phyloP scores from a whole-genome alignment of 2,888 invertebrate species.

The Sialis lutaria region DNA sequence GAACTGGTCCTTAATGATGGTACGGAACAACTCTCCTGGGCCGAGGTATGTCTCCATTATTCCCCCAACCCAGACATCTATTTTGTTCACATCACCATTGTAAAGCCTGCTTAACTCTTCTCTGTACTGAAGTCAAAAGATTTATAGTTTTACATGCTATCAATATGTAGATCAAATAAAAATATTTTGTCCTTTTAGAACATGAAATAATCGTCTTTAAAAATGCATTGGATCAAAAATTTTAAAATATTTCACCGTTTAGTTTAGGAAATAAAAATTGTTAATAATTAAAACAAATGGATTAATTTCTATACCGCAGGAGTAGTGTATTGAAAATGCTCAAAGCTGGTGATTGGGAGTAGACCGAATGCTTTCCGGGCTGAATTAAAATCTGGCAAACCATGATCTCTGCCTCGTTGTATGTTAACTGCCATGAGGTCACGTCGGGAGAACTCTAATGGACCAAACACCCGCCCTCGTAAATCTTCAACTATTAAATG shows the following conservation, averaged over 20 bases:
- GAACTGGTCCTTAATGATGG: slow-evolving; percentile 36
- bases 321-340: slow-evolving; percentile 15
- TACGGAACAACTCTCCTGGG: slow-evolving; percentile 31
- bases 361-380: slow-evolving; percentile 31
- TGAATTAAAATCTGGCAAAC: slow-evolving; percentile 40
- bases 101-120: slow-evolving; percentile 19
- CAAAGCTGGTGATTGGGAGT: slow-evolving; percentile 13
- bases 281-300: no score
- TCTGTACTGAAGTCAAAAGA: slow-evolving; percentile 9
- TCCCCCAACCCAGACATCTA: slow-evolving; percentile 38
- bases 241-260: no score
- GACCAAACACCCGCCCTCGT: slow-evolving; percentile 35
- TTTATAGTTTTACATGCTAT: not conserved
- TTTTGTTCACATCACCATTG: slow-evolving; percentile 22
- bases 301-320: not conserved
- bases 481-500: slow-evolving; percentile 37
- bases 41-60: slow-evolving; percentile 31
- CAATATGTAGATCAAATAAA: no score
- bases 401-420: slow-evolving; percentile 36
- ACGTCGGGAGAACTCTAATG: slow-evolving; percentile 35
- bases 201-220: no score
- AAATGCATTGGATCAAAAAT: no score
- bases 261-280: no score
- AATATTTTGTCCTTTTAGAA: no score
- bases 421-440: slow-evolving; percentile 41